These are phyloP conservation scores for Chironomus tepperi DNA, from an alignment of 1,140 invertebrate genomes.

Conservation along the genomic window DNA sequence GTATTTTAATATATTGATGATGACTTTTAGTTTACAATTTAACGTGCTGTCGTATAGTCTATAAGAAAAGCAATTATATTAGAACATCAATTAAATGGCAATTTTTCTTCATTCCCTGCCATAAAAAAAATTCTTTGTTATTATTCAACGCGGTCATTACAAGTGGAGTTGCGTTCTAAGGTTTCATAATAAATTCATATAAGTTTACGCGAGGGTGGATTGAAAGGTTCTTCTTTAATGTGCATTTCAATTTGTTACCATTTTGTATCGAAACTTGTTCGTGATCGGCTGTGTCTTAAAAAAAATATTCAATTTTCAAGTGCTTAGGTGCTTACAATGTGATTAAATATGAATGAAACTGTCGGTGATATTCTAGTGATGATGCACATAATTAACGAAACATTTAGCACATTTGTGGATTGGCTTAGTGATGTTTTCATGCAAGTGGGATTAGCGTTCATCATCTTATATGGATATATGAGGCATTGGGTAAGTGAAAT, in stretches of 20 bases:
- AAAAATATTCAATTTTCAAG: neutral
- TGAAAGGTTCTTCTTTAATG: neutral
- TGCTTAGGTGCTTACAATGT: neutral
- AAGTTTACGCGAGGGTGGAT: neutral
- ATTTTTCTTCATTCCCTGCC: too few relatives aligned
- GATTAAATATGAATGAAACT: neutral
- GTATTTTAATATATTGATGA: conserved; percentile 8
- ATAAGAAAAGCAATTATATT: neutral
- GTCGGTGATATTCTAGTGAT: neutral
- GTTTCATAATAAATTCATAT: neutral
- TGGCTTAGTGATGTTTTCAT: conserved; percentile 5
- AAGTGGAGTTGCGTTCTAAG: neutral
- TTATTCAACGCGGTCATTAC: neutral
- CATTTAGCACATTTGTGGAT: neutral
- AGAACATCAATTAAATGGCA: neutral
- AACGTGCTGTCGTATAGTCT: neutral
- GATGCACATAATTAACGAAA: neutral
- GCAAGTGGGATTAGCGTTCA: neutral
- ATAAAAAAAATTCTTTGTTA: too few relatives aligned
- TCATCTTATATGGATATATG: neutral
- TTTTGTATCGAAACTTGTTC: neutral
- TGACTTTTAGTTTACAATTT: neutral
- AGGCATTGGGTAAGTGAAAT: neutral
- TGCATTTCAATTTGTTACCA: neutral
- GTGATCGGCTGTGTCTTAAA: neutral